Percentiles rank a stretch among this genome's conserved stretches.
These are phyloP conservation scores for Heliconius hewitsoni DNA, from an alignment of 1,140 invertebrate genomes.

Conservation along the genomic window DNA sequence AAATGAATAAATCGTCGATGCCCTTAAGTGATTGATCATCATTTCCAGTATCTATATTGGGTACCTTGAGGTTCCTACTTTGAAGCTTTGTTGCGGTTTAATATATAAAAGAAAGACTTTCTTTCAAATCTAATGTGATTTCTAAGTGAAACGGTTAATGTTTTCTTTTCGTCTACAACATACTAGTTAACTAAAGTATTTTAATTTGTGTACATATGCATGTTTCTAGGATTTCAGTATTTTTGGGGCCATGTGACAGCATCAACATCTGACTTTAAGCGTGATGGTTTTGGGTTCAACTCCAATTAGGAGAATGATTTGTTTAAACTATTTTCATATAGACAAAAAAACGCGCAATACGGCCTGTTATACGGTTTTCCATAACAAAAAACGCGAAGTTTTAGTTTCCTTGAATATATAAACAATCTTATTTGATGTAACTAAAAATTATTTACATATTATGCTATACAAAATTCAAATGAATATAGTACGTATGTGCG, in stretches of 20 bases:
- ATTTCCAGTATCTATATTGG: background rate
- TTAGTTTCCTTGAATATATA: background rate
- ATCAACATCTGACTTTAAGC: no score
- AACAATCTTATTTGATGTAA: background rate
- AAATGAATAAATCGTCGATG: background rate
- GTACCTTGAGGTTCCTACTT: background rate
- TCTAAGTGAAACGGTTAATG: constrained; percentile 22
- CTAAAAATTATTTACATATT: background rate
- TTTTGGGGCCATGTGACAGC: no score
- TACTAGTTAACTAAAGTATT: no score
- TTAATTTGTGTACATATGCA: no score
- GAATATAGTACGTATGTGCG: background rate
- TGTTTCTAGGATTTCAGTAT: no score
- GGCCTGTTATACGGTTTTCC: no score
- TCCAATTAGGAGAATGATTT: no score
- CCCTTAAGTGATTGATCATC: background rate
- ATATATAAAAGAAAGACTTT: constrained; percentile 20
- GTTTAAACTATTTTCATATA: no score
- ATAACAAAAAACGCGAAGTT: no score
- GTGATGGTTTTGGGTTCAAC: no score
- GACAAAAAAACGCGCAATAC: no score
- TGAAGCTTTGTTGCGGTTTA: constrained; percentile 22
- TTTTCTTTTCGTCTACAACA: no score
- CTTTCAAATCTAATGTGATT: constrained; percentile 24
- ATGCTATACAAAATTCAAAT: background rate